Evolutionary conservation across 2,797 vertebrate genomes (phyloP).

Genomic region (Picus viridis): DNA sequence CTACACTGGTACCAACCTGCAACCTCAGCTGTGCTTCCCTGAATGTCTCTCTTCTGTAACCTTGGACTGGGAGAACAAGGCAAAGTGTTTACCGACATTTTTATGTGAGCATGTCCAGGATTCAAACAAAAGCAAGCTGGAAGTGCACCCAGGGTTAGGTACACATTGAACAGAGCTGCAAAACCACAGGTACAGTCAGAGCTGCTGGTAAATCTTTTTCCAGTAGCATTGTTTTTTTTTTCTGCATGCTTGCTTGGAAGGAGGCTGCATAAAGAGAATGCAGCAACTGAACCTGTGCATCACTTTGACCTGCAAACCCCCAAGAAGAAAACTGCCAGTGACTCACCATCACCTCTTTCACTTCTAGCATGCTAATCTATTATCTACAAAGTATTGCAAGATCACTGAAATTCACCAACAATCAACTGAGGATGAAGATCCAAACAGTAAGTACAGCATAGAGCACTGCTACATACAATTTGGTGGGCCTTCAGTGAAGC

Average conservation of each 20-base stretch:
- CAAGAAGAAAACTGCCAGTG: background rate
- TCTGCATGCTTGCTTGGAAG: background rate
- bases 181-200: background rate
- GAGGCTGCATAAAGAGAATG: background rate
- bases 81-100: background rate
- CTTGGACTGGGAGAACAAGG: background rate
- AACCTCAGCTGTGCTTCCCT: background rate
- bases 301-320: background rate
- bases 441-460: constrained; percentile 85
- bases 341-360: constrained; percentile 45
- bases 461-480: background rate
- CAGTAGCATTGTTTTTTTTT: background rate
- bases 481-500: background rate
- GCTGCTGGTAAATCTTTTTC: background rate
- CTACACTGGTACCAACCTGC: background rate
- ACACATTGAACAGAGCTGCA: background rate
- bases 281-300: background rate
- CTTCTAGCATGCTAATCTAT: constrained; percentile 94
- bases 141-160: background rate
- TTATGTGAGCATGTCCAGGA: background rate
- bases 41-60: background rate
- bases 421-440: constrained; percentile 94
- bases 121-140: background rate
- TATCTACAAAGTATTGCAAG: constrained; percentile 97
- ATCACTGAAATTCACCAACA: constrained; percentile 96